Evolutionary conservation across 53 echinoderm and acorn worm genomes (phyloP).

Genomic region (Astropecten irregularis): DNA sequence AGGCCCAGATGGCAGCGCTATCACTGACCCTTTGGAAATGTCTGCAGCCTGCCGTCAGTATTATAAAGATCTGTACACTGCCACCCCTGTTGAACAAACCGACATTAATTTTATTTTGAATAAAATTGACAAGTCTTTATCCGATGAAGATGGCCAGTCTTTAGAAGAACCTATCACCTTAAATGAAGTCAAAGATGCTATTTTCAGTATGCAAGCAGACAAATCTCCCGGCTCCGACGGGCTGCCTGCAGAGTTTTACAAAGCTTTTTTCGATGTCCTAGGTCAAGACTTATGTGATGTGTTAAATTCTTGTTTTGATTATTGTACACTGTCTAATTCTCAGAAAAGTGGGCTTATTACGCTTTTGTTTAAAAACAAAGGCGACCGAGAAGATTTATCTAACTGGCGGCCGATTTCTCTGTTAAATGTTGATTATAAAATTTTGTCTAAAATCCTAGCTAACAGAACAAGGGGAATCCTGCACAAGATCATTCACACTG

Average conservation of each 20-base stretch:
- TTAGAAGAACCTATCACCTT: background rate
- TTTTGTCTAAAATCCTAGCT: slow-evolving; percentile 44
- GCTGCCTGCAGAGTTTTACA: slow-evolving; percentile 41
- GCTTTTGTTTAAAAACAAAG: slow-evolving; percentile 18
- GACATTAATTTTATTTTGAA: background rate
- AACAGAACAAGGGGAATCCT: slow-evolving; percentile 40
- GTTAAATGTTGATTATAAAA: slow-evolving; percentile 43
- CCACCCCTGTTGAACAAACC: background rate
- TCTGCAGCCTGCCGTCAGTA: background rate
- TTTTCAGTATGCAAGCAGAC: slow-evolving; percentile 8
- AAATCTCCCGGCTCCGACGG: slow-evolving; percentile 57
- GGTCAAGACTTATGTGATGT: background rate
- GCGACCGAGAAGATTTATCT: background rate
- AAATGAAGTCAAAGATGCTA: background rate
- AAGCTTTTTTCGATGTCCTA: slow-evolving; percentile 16
- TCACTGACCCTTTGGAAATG: background rate
- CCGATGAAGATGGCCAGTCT: background rate
- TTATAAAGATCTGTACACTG: background rate
- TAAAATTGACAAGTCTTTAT: background rate
- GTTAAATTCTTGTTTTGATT: background rate
- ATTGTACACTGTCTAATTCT: background rate
- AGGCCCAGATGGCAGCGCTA: background rate
- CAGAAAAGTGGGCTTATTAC: slow-evolving; percentile 34
- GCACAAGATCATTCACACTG: background rate
- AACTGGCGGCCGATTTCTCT: slow-evolving; percentile 63